These are phyloP conservation scores for Coremacera marginata DNA, from an alignment of 2,888 invertebrate genomes.

Conservation along the genomic window DNA sequence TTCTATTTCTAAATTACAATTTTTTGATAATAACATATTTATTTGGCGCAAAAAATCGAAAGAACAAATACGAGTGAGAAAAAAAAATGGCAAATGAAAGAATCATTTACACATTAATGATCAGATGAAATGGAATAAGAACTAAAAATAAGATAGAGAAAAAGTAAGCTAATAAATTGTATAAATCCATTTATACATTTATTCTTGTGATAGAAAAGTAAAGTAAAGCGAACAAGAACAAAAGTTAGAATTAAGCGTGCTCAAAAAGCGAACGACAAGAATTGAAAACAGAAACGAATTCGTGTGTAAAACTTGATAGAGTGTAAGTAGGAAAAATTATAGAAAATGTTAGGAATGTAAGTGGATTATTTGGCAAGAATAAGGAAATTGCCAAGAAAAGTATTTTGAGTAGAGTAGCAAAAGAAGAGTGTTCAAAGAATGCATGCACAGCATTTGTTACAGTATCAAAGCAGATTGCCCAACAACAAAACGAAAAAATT, in stretches of 20 bases:
- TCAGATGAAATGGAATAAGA: conserved; percentile 36
- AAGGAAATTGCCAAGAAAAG: neutral
- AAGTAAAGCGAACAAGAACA: neutral
- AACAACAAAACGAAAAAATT: conserved; percentile 20
- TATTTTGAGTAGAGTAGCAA: conserved; percentile 9
- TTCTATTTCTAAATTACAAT: neutral
- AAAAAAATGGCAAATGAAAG: neutral
- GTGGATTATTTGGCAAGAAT: conserved; percentile 17
- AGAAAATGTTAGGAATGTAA: conserved; percentile 31
- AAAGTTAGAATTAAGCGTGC: conserved; percentile 32
- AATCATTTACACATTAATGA: neutral
- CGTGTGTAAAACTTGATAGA: conserved; percentile 26
- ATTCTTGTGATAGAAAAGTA: conserved; percentile 47
- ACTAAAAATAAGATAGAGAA: conserved; percentile 43
- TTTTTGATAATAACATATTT: neutral
- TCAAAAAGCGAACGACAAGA: conserved; percentile 28
- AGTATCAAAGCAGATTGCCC: neutral
- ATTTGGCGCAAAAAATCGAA: neutral
- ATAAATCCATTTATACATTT: conserved; percentile 40
- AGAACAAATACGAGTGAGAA: neutral
- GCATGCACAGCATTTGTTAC: neutral
- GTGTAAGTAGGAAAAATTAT: conserved; percentile 17
- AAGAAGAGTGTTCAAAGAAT: neutral
- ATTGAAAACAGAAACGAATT: conserved; percentile 10
- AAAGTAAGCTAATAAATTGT: conserved; percentile 22